Conservation (phyloP, 1,140 invertebrate species). For the Drosophila nikananu region DNA sequence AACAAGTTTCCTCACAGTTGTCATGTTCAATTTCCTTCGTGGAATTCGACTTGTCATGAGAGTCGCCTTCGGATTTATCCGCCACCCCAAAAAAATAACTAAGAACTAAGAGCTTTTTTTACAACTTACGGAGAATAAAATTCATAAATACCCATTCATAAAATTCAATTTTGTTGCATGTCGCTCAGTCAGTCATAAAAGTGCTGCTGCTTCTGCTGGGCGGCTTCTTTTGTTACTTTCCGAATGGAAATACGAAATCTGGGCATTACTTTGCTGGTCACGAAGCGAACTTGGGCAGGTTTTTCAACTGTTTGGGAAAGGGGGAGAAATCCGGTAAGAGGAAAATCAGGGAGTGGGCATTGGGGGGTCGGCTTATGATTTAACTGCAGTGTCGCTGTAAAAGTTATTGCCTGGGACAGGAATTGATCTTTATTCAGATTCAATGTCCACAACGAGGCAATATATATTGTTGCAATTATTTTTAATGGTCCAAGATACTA, state of each 20-base stretch:
- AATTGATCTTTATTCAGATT: constrained; percentile 50
- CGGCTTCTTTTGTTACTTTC: constrained; percentile 70
- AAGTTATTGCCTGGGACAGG: constrained; percentile 49
- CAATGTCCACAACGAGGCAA: constrained; percentile 33
- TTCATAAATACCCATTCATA: constrained; percentile 83
- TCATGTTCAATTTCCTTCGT: constrained; percentile 77
- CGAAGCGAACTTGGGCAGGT: constrained; percentile 49
- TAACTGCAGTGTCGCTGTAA: constrained; percentile 60
- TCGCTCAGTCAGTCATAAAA: constrained; percentile 68
- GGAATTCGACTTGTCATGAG: constrained; percentile 66
- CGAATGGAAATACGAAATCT: constrained; percentile 74
- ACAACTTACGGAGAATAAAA: constrained; percentile 69
- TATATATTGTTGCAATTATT: constrained; percentile 43
- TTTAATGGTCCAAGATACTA: constrained; percentile 26
- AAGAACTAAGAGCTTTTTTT: constrained; percentile 60
- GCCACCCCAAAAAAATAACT: constrained; percentile 35
- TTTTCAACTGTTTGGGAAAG: constrained; percentile 17
- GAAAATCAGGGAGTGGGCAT: constrained; percentile 33
- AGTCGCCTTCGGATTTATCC: constrained; percentile 24
- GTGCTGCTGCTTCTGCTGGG: constrained; percentile 61
- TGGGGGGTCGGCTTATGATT: constrained; percentile 57
- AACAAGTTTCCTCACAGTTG: constrained; percentile 77
- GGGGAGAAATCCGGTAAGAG: background rate
- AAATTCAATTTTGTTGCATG: constrained; percentile 85
- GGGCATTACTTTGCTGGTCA: constrained; percentile 79